A percentile compares a stretch with the other conserved stretches of the same genome.
Evolutionary conservation across 2,888 invertebrate genomes (phyloP).

Genomic region (Heteromyza rotundicornis): DNA sequence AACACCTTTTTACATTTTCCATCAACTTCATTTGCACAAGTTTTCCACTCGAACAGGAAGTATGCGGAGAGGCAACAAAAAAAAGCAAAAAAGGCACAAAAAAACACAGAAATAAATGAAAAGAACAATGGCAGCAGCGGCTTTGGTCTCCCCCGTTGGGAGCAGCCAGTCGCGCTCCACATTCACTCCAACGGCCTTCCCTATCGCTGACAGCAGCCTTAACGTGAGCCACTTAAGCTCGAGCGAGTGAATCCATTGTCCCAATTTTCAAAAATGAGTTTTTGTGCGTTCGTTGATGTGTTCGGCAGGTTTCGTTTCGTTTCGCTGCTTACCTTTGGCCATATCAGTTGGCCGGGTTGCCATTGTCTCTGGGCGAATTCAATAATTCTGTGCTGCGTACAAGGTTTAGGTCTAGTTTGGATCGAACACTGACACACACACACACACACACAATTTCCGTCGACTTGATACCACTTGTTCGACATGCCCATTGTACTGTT

Average conservation of each 20-base stretch:
- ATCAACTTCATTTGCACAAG: conserved; percentile 42
- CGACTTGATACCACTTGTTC: too few species aligned
- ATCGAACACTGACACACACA: too few species aligned
- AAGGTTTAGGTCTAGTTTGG: neutral
- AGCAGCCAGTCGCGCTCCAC: too few species aligned
- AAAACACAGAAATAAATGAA: too few species aligned
- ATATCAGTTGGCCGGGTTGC: neutral
- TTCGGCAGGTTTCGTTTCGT: neutral
- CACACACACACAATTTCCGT: too few species aligned
- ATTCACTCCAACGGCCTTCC: neutral
- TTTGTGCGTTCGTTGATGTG: neutral
- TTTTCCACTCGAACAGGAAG: conserved; percentile 21
- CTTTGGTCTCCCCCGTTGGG: conserved; percentile 1
- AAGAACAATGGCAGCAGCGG: neutral
- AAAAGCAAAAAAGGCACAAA: too few species aligned
- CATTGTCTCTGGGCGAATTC: neutral
- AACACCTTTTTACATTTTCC: conserved; percentile 2
- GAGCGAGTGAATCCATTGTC: conserved; percentile 4
- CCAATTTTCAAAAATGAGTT: neutral
- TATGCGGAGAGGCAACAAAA: too few species aligned
- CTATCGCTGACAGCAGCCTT: neutral
- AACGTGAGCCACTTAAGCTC: conserved; percentile 8
- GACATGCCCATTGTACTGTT: neutral
- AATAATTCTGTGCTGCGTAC: neutral
- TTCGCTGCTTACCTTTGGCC: neutral